Evolutionary conservation across 2,888 invertebrate species (phyloP), one percentile per base, ranked within the genome.

Genomic region (Notodonta dromedarius): DNA sequence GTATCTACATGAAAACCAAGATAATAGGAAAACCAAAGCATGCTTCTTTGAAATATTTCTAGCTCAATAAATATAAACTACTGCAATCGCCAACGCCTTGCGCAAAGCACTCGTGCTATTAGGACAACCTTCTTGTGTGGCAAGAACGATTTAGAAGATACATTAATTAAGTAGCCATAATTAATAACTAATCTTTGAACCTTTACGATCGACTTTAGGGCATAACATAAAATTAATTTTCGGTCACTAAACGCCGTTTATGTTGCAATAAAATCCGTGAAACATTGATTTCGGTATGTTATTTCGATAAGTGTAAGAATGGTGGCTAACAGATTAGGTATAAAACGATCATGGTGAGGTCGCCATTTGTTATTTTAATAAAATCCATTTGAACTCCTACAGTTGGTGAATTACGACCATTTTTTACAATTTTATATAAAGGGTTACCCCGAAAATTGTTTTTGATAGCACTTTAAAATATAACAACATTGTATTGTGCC

Each of bases 61-160:
- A 35, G 2, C 35, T 24, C 1, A 24, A 24, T 24, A 24, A 24
- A 24, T 24, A 24, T n/a, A n/a, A n/a, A 7, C 35, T 35, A 2
- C 7, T 35, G 35, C 35, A 24, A 24, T 24, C 24, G 24, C 24
- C 2, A 35, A 6, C 35, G 35, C 7, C 35, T 35, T 35, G 35
- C 35, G 0, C 35, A 35, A 35, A 2, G 35, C 35, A 35, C 0
- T 3, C 24, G 24, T 24, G 7, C 7, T 7, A 5, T 35, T 35
- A 35, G 35, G 35, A 35, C 7, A 5, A 24, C 7, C 35, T 35
- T 35, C 35, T 35, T 35, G 35, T 35, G 35, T 35, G 35, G 35
- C 35, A 35, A 7, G 56, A 65, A 69, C 62, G 59, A 70, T 69
- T 58, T 53, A 66, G 58, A 24, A 24, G 24, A 2, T 63, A 70